Conservation (phyloP, 2,113 vertebrate genomes). For the Entelurus aequoreus region DNA sequence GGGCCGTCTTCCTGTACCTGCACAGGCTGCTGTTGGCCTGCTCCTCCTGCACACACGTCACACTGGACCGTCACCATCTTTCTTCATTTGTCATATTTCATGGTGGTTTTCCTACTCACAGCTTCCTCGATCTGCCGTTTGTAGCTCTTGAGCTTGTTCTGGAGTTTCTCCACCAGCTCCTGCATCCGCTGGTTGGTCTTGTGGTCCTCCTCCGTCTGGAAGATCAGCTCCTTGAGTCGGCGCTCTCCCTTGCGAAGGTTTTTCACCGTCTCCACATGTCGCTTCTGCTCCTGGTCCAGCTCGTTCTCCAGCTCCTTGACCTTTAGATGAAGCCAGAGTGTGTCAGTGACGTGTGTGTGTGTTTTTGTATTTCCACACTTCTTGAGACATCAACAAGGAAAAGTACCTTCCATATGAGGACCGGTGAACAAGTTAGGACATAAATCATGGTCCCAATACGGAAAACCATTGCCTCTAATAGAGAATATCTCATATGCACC, state of each 20-base stretch:
- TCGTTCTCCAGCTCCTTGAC: constrained; percentile 68
- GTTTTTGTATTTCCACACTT: no score
- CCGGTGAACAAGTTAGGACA: no score
- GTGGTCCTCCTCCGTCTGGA: constrained; percentile 70
- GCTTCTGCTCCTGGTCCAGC: constrained; percentile 67
- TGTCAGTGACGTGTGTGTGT: no score
- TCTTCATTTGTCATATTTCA: no score
- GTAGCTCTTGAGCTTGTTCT: constrained; percentile 70
- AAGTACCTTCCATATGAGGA: no score
- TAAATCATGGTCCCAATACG: no score
- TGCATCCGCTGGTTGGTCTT: constrained; percentile 71
- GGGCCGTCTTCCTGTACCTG: constrained; percentile 56
- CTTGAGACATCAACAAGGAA: no score
- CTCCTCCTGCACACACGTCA: constrained; percentile 53
- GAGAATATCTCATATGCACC: no score
- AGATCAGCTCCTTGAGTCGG: constrained; percentile 65
- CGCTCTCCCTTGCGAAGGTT: constrained; percentile 62
- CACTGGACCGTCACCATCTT: no score
- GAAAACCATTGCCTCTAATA: no score
- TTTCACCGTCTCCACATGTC: constrained; percentile 57
- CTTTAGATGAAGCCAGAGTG: constrained; percentile 21
- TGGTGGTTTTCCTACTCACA: constrained; percentile 15
- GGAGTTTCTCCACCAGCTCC: constrained; percentile 69
- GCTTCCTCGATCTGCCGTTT: constrained; percentile 67
- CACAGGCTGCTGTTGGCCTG: constrained; percentile 68